phyloP scores from a whole-genome alignment of 2,113 vertebrate genomes.

The Arvicanthis niloticus region DNA sequence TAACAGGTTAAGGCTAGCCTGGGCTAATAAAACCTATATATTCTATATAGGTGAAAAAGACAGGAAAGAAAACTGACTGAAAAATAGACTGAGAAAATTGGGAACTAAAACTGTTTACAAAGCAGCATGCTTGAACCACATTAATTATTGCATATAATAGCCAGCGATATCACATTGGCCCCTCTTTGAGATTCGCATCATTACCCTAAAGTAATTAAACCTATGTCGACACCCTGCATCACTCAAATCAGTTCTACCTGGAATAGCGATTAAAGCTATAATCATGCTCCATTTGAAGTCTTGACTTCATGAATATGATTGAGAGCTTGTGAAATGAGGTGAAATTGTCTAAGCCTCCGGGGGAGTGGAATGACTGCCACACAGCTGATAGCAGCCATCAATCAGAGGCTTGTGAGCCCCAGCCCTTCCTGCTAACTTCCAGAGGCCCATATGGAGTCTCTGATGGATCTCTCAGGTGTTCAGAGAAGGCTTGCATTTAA shows the following conservation, averaged over 20 bases:
- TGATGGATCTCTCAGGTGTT: conserved; percentile 11
- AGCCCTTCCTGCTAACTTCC: background rate
- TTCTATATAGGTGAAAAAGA: background rate
- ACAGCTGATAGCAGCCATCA: conserved; percentile 35
- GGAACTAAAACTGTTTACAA: conserved; percentile 17
- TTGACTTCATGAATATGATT: conserved; percentile 55
- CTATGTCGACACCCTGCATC: conserved; percentile 32
- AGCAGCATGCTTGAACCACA: conserved; percentile 45
- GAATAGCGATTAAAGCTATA: conserved; percentile 60
- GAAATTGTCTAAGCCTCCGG: background rate
- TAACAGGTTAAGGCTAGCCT: background rate
- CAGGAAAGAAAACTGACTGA: background rate
- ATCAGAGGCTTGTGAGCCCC: background rate
- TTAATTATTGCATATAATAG: conserved; percentile 53
- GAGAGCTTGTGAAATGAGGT: conserved; percentile 58
- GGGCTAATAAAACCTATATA: background rate
- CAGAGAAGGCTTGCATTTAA: conserved; percentile 25
- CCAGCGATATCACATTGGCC: background rate
- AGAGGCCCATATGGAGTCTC: conserved; percentile 54
- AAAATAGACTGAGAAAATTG: background rate
- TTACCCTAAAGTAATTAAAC: conserved; percentile 68
- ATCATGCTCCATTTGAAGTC: conserved; percentile 66
- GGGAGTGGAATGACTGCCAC: background rate
- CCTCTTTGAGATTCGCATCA: conserved; percentile 52
- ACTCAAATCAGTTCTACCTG: conserved; percentile 65